phyloP scores from a whole-genome alignment of 2,113 vertebrate genomes.

The Sebastes schlegelii region DNA sequence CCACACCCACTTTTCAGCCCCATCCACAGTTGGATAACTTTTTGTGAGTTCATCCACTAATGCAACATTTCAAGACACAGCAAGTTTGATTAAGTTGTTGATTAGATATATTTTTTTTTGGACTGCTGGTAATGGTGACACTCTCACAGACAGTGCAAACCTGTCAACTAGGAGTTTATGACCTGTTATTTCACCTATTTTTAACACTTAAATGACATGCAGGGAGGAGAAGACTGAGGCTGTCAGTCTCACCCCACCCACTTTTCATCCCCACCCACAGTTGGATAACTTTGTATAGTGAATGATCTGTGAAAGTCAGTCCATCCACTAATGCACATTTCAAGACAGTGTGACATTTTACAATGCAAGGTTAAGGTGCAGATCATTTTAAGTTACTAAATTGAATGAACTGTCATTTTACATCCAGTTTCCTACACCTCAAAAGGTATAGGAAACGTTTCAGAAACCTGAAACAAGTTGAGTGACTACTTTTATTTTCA shows the following conservation, averaged over 20 bases:
- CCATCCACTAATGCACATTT: neutral
- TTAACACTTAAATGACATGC: neutral
- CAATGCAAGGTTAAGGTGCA: neutral
- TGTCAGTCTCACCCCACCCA: no score
- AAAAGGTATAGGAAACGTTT: neutral
- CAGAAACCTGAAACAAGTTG: neutral
- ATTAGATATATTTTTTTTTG: no score
- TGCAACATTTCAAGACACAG: no score
- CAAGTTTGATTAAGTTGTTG: conserved; percentile 3
- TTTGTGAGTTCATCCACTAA: no score
- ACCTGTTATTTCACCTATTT: neutral
- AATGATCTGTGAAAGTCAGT: no score
- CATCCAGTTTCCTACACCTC: neutral
- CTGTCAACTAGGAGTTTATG: neutral
- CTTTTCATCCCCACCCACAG: no score
- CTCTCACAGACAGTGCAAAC: no score
- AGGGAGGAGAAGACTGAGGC: no score
- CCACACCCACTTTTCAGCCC: conserved; percentile 40
- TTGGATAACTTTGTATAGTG: no score
- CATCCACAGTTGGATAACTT: conserved; percentile 24
- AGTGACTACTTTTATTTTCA: neutral
- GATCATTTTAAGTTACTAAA: neutral
- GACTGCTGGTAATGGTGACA: no score
- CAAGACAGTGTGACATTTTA: neutral
- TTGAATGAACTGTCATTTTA: no score